Percentiles rank a stretch among this genome's conserved stretches.
These are phyloP conservation scores for Stictonetta naevosa DNA, from an alignment of 2,113 vertebrate species.

Conservation along the genomic window DNA sequence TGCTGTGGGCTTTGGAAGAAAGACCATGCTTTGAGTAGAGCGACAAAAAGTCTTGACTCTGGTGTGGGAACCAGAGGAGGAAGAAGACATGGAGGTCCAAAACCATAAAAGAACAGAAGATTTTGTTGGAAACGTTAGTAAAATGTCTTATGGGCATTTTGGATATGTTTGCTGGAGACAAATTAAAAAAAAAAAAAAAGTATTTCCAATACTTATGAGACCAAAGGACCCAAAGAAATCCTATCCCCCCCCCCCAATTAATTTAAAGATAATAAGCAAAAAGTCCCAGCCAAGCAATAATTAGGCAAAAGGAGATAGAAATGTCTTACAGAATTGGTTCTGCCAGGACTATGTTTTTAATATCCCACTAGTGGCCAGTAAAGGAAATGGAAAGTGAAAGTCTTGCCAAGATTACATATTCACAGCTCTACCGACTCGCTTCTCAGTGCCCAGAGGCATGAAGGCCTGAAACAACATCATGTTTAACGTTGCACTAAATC, in stretches of 20 bases:
- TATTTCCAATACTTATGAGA: neutral
- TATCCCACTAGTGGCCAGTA: constrained; percentile 66
- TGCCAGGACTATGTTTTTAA: constrained; percentile 70
- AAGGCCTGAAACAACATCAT: constrained; percentile 71
- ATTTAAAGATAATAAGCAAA: constrained; percentile 45
- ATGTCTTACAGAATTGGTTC: constrained; percentile 28
- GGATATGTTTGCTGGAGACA: neutral
- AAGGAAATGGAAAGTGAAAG: constrained; percentile 73
- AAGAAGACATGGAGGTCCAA: neutral
- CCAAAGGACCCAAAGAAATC: neutral
- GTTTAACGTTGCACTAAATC: constrained; percentile 75
- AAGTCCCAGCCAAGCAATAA: constrained; percentile 31
- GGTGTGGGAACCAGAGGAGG: neutral
- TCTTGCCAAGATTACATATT: constrained; percentile 70
- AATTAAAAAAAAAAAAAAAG: neutral
- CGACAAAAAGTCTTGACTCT: neutral
- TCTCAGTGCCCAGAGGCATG: constrained; percentile 58
- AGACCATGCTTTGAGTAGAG: neutral
- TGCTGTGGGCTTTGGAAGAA: neutral
- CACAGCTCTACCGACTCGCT: constrained; percentile 63
- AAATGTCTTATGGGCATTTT: neutral
- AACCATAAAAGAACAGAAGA: neutral
- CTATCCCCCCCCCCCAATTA: neutral
- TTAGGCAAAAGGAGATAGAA: constrained; percentile 43
- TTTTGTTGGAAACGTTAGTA: neutral